Conservation (phyloP, 1,140 invertebrate species). For the Aporrectodea caliginosa region DNA sequence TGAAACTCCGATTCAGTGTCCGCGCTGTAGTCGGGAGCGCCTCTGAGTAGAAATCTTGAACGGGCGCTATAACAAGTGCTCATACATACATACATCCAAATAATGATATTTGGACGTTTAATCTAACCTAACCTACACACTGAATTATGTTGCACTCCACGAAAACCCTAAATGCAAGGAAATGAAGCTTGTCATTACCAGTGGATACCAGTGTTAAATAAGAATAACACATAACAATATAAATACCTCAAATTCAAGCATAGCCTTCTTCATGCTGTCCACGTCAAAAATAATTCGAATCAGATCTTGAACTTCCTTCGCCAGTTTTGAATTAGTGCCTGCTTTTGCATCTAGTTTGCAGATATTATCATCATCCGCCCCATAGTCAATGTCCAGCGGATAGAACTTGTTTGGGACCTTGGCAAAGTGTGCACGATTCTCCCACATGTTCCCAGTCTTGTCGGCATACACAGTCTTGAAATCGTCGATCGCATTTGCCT, state of each 20-base stretch:
- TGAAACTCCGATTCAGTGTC: too few species aligned
- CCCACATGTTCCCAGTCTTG: constrained; percentile 81
- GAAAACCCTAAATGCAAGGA: too few species aligned
- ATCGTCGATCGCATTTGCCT: constrained; percentile 49
- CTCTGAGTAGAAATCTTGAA: too few species aligned
- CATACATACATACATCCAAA: too few species aligned
- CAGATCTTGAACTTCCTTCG: constrained; percentile 73
- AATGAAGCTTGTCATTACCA: too few species aligned
- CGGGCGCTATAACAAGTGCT: too few species aligned
- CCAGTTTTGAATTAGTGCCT: constrained; percentile 65
- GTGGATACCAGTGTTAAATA: too few species aligned
- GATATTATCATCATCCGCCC: constrained; percentile 54
- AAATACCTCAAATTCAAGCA: constrained; percentile 84
- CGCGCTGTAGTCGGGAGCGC: too few species aligned
- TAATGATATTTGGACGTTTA: too few species aligned
- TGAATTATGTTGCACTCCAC: too few species aligned
- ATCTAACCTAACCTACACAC: too few species aligned
- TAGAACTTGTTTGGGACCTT: constrained; percentile 80
- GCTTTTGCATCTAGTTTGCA: constrained; percentile 44
- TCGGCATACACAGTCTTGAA: constrained; percentile 74
- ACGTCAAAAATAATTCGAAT: constrained; percentile 87
- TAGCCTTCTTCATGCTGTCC: constrained; percentile 81
- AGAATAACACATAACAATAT: too few species aligned
- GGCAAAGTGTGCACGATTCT: constrained; percentile 65
- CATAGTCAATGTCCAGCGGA: constrained; percentile 87